These are phyloP conservation scores for Octodon degus DNA, from an alignment of 2,113 vertebrate genomes.

Conservation along the genomic window DNA sequence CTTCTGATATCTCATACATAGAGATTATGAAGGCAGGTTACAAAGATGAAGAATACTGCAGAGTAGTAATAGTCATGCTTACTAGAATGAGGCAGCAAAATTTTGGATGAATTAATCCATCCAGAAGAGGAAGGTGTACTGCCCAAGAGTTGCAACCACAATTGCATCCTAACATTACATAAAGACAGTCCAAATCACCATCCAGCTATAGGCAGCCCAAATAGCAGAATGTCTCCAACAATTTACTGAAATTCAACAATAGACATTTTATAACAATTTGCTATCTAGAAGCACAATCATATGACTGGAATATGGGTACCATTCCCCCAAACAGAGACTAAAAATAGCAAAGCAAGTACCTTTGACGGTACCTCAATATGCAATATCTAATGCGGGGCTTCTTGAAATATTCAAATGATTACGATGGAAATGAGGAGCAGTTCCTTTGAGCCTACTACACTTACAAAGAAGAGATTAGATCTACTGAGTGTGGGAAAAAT, in stretches of 20 bases:
- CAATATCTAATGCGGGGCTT: not conserved
- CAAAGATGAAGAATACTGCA: not conserved
- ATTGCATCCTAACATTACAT: not conserved
- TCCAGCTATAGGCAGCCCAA: not conserved
- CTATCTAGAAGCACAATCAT: not conserved
- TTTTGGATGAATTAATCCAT: not conserved
- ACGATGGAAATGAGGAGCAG: not conserved
- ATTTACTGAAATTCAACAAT: not conserved
- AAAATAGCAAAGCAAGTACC: not conserved
- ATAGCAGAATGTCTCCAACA: not conserved
- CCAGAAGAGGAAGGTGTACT: not conserved
- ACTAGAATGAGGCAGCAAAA: not conserved
- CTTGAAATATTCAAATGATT: not conserved
- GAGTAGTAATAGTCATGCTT: not conserved
- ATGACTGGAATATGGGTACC: not conserved
- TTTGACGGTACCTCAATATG: not conserved
- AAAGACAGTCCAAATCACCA: not conserved
- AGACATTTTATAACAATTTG: not conserved
- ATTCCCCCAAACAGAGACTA: not conserved
- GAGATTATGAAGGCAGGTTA: not conserved
- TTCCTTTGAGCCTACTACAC: not conserved
- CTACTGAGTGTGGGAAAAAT: not conserved
- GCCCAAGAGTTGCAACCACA: not conserved
- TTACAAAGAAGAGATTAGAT: not conserved
- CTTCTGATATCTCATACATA: not conserved